Base-by-base conservation (phyloP, 2,113 vertebrate genomes). In the Sebastes fasciatus region DNA sequence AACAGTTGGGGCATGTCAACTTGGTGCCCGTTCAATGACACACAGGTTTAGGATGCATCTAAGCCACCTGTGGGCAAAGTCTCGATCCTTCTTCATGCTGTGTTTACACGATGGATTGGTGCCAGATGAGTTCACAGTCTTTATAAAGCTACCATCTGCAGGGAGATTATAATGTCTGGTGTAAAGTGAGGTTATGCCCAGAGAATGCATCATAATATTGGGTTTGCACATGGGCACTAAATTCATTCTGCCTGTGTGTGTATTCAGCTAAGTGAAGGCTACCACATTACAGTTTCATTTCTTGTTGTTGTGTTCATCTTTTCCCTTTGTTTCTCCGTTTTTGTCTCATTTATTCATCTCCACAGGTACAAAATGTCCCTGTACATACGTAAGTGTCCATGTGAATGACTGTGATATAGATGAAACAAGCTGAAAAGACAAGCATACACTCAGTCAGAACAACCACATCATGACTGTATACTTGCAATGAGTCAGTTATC, bases 131-230 rank as follows among this genome's bases (percentile, higher is more conserved):
- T 73, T 68, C 19, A 19, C 19, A 48, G 12, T 48, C 61, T 69
- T n/a, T 58, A 54, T 61, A 70, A 73, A 64, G 42, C 57, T 66
- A 21, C 77, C 40, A 55, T 69, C 74, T 81, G 45, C 54, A 79
- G 19, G 54, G n/a, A 60, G 49, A 46, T 79, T 49, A 62, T 57
- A 55, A 49, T 42, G 12, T 7, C 23, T 63, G 43, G 34, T 60
- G 23, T 17, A 75, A 64, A 48, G 45, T 54, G 51, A 72, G 40
- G 46, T 67, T 34, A 34, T 17, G 8, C 5, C 52, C 21, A 69
- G 54, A 74, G 16, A 76, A 72, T 46, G 26, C 21, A 57, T 66
- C 21, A n/a, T 54, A 34, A 71, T 61, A 48, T 13, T 51, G 43
- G 11, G 21, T 64, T 80, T 77, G 6, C 40, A 40, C 45, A 43